Conservation (phyloP, 2,113 vertebrate species). For the Poeciliopsis prolifica region DNA sequence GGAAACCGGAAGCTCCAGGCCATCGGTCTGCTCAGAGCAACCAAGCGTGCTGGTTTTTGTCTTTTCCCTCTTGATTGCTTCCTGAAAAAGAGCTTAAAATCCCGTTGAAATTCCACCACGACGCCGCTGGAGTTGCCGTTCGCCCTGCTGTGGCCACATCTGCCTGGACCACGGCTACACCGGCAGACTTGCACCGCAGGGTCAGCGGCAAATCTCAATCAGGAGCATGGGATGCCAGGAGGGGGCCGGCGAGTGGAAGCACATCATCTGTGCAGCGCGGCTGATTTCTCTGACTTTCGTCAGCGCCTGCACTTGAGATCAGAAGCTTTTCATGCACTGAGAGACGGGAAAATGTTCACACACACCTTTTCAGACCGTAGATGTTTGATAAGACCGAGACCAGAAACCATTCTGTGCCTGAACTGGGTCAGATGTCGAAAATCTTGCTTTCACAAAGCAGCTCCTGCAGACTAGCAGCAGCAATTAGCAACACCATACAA, state of each 20-base stretch:
- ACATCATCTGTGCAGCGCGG: not conserved
- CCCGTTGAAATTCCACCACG: constrained; percentile 41
- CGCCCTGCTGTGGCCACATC: constrained; percentile 54
- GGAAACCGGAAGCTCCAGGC: not conserved
- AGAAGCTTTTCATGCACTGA: not conserved
- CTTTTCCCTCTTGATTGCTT: not conserved
- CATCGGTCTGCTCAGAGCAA: constrained; percentile 2
- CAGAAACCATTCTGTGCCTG: not conserved
- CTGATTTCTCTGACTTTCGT: constrained; percentile 10
- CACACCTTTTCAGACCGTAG: not conserved
- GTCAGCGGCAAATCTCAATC: constrained; percentile 26
- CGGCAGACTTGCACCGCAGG: constrained; percentile 2
- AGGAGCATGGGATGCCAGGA: constrained; percentile 6
- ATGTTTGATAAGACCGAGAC: not conserved
- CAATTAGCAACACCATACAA: no score
- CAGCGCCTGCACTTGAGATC: not conserved
- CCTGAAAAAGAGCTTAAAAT: constrained; percentile 18
- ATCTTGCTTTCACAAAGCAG: no score
- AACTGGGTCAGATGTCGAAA: no score
- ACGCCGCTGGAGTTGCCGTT: constrained; percentile 28
- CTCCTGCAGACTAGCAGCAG: no score
- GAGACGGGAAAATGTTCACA: not conserved
- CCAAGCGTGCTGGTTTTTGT: constrained; percentile 10
- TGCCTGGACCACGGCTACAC: constrained; percentile 13
- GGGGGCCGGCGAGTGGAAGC: constrained; percentile 9